These are phyloP conservation scores for Drosophila repletoides DNA, from an alignment of 1,140 invertebrate genomes.

Conservation along the genomic window DNA sequence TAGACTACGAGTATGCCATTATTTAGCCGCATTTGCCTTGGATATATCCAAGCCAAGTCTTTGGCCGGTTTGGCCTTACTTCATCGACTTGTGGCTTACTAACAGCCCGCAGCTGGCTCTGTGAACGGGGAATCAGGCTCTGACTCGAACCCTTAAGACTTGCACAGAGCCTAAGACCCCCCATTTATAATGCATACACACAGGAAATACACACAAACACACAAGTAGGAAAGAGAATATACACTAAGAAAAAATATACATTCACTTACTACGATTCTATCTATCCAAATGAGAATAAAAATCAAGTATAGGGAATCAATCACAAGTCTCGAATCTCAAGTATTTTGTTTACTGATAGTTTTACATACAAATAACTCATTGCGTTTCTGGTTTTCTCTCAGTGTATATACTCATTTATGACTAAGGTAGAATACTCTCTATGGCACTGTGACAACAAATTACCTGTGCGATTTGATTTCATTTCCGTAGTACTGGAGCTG, in stretches of 20 bases:
- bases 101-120: constrained; percentile 25
- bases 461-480: constrained; percentile 76
- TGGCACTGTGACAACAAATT: constrained; percentile 63
- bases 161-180: constrained; percentile 56
- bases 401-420: neutral
- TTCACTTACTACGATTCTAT: no score
- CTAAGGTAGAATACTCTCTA: neutral
- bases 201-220: neutral
- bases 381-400: neutral
- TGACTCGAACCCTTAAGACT: no score
- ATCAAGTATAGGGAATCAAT: no score
- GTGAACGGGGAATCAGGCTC: no score
- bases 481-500: constrained; percentile 47
- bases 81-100: constrained; percentile 27
- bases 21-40: constrained; percentile 57
- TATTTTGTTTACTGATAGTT: no score
- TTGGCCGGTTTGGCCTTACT: constrained; percentile 4
- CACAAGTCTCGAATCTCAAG: no score
- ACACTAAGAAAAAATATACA: no score
- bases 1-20: constrained; percentile 52
- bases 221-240: constrained; percentile 15
- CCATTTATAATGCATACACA: constrained; percentile 66
- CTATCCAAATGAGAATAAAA: no score
- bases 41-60: constrained; percentile 11
- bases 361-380: no score